phyloP scores from a whole-genome alignment of 2,888 invertebrate genomes.

The Pheosia tremula region DNA sequence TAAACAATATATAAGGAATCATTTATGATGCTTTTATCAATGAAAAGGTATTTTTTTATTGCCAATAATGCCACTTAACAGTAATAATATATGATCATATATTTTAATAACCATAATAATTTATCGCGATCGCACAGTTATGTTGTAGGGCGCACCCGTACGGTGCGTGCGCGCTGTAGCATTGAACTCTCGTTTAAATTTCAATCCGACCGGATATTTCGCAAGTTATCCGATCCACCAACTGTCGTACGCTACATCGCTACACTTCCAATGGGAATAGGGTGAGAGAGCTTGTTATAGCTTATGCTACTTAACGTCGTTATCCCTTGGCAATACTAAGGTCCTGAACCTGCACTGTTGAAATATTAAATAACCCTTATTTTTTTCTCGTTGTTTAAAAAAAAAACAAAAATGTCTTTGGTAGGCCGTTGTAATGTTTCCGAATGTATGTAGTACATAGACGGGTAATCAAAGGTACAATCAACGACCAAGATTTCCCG shows the following conservation, averaged over 20 bases:
- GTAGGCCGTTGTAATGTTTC: too few species aligned
- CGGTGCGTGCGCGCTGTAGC: conserved; percentile 26
- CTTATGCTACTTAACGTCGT: too few species aligned
- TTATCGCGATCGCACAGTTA: neutral
- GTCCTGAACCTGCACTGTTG: too few species aligned
- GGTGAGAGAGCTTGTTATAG: conserved; percentile 7
- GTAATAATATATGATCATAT: neutral
- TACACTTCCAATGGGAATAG: conserved; percentile 38
- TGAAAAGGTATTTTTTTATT: neutral
- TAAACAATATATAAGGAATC: too few species aligned
- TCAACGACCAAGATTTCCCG: too few species aligned
- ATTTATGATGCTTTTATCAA: too few species aligned
- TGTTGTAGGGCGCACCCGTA: conserved; percentile 23
- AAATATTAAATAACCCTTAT: too few species aligned
- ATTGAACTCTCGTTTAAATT: conserved; percentile 46
- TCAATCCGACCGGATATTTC: conserved; percentile 43
- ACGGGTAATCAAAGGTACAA: too few species aligned
- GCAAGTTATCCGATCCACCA: conserved; percentile 25
- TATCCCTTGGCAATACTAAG: too few species aligned
- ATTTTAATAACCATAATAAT: neutral
- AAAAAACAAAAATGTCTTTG: too few species aligned
- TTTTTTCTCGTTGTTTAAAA: too few species aligned
- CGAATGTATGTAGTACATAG: too few species aligned
- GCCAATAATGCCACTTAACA: neutral
- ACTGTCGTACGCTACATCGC: conserved; percentile 22